These are phyloP conservation scores for Phylloscopus trochilus DNA, from an alignment of 2,113 vertebrate species.

Conservation along the genomic window DNA sequence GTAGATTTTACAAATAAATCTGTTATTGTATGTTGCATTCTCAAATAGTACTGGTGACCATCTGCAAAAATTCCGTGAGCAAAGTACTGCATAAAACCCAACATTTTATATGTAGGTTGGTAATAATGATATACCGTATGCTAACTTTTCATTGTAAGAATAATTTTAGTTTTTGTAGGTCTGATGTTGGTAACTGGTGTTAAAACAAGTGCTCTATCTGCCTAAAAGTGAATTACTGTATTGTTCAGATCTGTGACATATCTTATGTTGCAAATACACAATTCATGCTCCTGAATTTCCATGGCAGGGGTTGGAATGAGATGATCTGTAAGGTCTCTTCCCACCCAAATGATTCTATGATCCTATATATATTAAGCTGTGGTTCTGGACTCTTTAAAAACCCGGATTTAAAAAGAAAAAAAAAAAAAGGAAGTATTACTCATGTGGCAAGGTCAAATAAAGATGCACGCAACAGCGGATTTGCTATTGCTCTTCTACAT, in stretches of 20 bases:
- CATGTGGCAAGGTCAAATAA: not conserved
- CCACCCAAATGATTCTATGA: not conserved
- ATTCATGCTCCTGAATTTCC: not conserved
- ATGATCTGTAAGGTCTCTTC: not conserved
- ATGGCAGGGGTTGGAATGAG: not conserved
- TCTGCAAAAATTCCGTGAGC: not conserved
- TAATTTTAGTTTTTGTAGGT: not conserved
- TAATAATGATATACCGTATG: not conserved
- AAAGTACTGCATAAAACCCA: not conserved
- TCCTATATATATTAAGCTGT: not conserved
- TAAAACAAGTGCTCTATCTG: not conserved
- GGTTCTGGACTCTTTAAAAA: not conserved
- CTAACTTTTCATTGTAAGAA: not conserved
- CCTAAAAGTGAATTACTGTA: not conserved
- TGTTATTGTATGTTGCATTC: not conserved
- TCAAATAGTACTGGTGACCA: not conserved
- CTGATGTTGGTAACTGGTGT: not conserved
- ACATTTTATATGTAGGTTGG: not conserved
- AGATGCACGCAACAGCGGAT: not conserved
- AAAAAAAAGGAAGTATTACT: not conserved
- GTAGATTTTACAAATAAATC: not conserved
- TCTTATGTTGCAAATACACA: not conserved
- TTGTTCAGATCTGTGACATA: not conserved
- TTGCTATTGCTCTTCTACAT: not conserved
- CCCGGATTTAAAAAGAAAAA: not conserved